phyloP scores from a whole-genome alignment of 2,797 vertebrate species.

The Alca torda region DNA sequence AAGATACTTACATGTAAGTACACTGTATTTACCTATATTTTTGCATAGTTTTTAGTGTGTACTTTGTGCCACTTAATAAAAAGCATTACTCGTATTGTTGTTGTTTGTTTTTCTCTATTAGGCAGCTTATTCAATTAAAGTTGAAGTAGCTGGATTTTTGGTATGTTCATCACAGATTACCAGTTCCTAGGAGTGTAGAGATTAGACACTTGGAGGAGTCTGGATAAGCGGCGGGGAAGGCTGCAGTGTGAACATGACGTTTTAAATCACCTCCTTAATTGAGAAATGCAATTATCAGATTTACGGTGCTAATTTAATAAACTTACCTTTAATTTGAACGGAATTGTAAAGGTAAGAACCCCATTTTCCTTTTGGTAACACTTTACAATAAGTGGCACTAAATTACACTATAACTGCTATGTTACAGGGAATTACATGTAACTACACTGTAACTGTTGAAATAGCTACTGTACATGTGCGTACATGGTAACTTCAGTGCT shows the following conservation, averaged over 20 bases:
- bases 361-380: constrained; percentile 78
- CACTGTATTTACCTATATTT: constrained; percentile 84
- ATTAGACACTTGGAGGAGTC: constrained; percentile 52
- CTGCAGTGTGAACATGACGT: constrained; percentile 41
- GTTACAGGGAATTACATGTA: constrained; percentile 85
- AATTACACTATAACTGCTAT: constrained; percentile 83
- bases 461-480: constrained; percentile 78
- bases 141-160: constrained; percentile 50
- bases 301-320: constrained; percentile 56
- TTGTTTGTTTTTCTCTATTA: constrained; percentile 22
- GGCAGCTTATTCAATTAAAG: constrained; percentile 40
- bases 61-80: constrained; percentile 85
- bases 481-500: constrained; percentile 77
- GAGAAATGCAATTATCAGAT: constrained; percentile 62
- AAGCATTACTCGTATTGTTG: constrained; percentile 75
- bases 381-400: constrained; percentile 86
- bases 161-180: constrained; percentile 60
- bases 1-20: constrained; percentile 85
- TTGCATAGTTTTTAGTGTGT: constrained; percentile 86
- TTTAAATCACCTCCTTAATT: constrained; percentile 69
- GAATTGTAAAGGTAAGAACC: constrained; percentile 71
- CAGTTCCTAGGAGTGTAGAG: constrained; percentile 60
- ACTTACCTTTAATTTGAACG: constrained; percentile 67
- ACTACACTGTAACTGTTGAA: constrained; percentile 75
- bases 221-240: constrained; percentile 30